These are phyloP conservation scores for Atherix ibis DNA, from an alignment of 2,888 invertebrate species.

Conservation along the genomic window DNA sequence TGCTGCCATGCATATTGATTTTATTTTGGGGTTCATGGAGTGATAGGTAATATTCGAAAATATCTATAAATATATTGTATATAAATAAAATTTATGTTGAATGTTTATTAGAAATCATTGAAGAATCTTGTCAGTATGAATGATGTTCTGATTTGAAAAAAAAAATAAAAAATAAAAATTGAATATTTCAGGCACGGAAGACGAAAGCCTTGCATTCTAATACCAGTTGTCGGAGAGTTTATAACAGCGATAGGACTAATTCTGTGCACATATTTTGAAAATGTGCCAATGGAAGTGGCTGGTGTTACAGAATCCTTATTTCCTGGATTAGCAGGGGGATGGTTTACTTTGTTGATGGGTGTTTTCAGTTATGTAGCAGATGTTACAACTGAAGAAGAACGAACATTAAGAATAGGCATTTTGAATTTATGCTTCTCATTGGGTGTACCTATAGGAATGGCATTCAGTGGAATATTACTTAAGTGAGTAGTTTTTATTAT, in stretches of 20 bases:
- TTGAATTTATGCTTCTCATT: slow-evolving; percentile 79
- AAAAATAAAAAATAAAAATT: background rate
- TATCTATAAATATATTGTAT: no score
- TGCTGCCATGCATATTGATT: slow-evolving; percentile 63
- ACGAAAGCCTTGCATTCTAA: slow-evolving; percentile 55
- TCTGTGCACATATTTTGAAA: slow-evolving; percentile 62
- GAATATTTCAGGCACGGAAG: slow-evolving; percentile 22
- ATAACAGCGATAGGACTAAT: slow-evolving; percentile 62
- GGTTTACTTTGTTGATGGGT: slow-evolving; percentile 84
- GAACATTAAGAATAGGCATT: slow-evolving; percentile 72
- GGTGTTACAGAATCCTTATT: slow-evolving; percentile 68
- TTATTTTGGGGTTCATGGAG: slow-evolving; percentile 71
- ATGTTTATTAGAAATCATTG: no score
- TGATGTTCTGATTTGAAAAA: no score
- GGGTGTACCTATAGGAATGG: slow-evolving; percentile 79
- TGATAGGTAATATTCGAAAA: slow-evolving; percentile 34
- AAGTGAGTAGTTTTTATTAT: slow-evolving; percentile 24
- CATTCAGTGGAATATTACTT: slow-evolving; percentile 65
- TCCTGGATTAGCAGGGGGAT: slow-evolving; percentile 64
- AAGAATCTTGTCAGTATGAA: no score
- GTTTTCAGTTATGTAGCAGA: slow-evolving; percentile 81
- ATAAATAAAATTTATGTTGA: no score
- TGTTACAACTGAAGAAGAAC: slow-evolving; percentile 65
- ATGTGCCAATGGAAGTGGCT: slow-evolving; percentile 64
- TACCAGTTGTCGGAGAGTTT: slow-evolving; percentile 69